These are phyloP conservation scores for Arizona elegans DNA, from an alignment of 2,113 vertebrate species.

Conservation along the genomic window DNA sequence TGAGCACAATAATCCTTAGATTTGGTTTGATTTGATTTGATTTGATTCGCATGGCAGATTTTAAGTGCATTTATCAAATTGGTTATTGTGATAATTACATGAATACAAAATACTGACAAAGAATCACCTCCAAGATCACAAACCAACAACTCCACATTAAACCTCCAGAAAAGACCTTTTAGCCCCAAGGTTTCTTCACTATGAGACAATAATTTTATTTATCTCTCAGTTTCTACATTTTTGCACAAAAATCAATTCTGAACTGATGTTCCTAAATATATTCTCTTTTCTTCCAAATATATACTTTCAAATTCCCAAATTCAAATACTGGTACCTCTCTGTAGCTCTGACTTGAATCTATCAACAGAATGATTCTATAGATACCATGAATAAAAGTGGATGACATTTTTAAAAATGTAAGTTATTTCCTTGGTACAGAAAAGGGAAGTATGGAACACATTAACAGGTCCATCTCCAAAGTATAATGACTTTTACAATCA, in stretches of 20 bases:
- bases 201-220: neutral
- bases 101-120: neutral
- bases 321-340: neutral
- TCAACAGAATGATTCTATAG: neutral
- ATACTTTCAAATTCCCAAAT: neutral
- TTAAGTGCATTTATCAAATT: neutral
- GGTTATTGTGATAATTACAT: neutral
- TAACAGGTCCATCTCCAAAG: neutral
- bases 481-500: neutral
- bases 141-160: neutral
- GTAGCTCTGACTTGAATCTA: neutral
- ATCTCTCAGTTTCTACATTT: neutral
- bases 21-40: neutral
- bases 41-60: neutral
- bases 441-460: neutral
- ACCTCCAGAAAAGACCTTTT: neutral
- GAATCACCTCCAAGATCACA: neutral
- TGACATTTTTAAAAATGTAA: neutral
- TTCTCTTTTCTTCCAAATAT: neutral
- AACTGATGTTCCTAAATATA: neutral
- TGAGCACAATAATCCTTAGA: neutral
- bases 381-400: neutral
- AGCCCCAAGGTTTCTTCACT: neutral
- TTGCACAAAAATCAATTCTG: neutral
- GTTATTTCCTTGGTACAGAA: neutral